Percentiles rank a stretch among this genome's conserved stretches.
Conservation (phyloP, 2,113 vertebrate genomes). For the Cyanoderma ruficeps region DNA sequence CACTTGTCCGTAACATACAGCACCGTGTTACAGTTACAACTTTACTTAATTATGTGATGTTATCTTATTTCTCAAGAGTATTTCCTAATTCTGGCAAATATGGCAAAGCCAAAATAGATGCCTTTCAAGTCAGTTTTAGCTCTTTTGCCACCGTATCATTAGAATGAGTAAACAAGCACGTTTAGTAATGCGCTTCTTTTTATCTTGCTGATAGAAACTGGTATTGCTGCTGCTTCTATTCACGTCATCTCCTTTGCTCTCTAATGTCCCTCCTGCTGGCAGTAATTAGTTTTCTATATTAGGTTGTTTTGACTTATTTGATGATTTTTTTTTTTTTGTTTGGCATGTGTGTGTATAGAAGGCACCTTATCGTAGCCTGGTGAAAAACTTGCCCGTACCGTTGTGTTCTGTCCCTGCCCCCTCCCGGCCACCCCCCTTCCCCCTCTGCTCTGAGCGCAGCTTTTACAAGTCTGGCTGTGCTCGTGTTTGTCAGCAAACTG, state of each 20-base stretch:
- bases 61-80: background rate
- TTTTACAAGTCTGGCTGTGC: background rate
- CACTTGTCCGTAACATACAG: background rate
- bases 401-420: conserved; percentile 1
- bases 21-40: rapidly evolving
- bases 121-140: background rate
- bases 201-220: conserved; percentile 26
- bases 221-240: conserved; percentile 29
- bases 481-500: background rate
- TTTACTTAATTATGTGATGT: background rate
- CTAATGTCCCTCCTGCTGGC: conserved; percentile 63
- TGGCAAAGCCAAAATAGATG: background rate
- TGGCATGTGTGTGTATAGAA: conserved; percentile 25
- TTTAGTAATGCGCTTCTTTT: background rate
- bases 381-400: conserved; percentile 39
- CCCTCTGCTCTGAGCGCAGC: background rate
- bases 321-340: conserved; percentile 27
- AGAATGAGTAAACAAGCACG: background rate
- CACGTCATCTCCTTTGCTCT: conserved; percentile 26
- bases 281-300: conserved; percentile 69
- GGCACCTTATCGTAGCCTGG: background rate
- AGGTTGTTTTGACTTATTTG: conserved; percentile 62
- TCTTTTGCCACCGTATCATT: background rate
- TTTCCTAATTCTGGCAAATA: background rate
- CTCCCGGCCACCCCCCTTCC: background rate